Percentiles rank a stretch among this genome's conserved stretches.
Evolutionary conservation across 2,797 vertebrate species (phyloP).

Genomic region (Avahi laniger): DNA sequence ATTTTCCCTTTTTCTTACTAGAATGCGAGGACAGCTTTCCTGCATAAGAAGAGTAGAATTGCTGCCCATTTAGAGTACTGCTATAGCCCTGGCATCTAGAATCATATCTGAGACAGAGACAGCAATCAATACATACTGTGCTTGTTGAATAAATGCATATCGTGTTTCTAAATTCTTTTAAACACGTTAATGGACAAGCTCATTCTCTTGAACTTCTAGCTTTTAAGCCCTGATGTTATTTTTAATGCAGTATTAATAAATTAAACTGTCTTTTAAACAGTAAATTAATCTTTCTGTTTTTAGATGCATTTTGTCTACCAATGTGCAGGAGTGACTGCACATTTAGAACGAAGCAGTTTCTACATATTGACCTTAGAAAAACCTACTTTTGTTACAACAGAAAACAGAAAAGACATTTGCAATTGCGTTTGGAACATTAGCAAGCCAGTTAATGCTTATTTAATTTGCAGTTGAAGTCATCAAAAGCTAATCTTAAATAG

Average conservation of each 20-base stretch:
- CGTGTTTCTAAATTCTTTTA: not conserved
- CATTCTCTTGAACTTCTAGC: not conserved
- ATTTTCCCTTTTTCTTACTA: not conserved
- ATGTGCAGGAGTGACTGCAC: not conserved
- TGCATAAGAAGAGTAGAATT: not conserved
- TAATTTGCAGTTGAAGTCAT: slow-evolving; percentile 19
- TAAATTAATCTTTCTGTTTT: slow-evolving; percentile 22
- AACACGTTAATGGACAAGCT: not conserved
- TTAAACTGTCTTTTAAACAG: slow-evolving; percentile 7
- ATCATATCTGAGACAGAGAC: not conserved
- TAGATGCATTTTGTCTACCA: not conserved
- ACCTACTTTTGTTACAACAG: not conserved
- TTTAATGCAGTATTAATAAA: not conserved
- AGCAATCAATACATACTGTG: not conserved
- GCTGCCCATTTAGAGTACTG: not conserved
- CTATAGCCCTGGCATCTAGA: not conserved
- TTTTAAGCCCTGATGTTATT: not conserved
- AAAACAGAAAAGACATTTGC: not conserved
- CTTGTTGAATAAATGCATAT: not conserved
- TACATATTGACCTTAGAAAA: not conserved
- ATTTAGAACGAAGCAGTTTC: not conserved
- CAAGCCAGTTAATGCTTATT: not conserved
- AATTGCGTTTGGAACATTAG: not conserved
- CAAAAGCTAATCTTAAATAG: slow-evolving; percentile 31
- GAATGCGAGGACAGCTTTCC: not conserved